A percentile compares a stretch with the other conserved stretches of the same genome.
phyloP scores from a whole-genome alignment of 2,113 vertebrate genomes.

The Malurus cyaneus region DNA sequence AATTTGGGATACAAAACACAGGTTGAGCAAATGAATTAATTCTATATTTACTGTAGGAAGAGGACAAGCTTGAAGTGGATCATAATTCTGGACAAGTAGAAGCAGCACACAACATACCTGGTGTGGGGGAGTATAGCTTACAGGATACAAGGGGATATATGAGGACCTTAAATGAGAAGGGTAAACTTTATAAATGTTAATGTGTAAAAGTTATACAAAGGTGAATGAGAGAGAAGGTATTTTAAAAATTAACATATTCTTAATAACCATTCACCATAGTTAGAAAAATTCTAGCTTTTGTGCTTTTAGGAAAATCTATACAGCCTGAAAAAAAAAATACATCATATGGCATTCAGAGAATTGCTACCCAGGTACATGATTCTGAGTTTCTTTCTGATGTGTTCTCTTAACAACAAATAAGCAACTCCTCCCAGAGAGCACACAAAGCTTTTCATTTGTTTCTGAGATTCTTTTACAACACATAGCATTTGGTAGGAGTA shows the following conservation, averaged over 20 bases:
- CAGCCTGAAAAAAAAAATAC: no score
- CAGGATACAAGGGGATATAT: background rate
- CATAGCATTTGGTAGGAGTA: background rate
- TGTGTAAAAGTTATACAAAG: background rate
- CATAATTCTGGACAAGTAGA: background rate
- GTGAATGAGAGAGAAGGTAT: background rate
- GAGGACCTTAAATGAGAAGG: background rate
- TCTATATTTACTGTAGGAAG: background rate
- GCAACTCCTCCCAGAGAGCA: rapidly evolving
- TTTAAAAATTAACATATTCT: background rate
- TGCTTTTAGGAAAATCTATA: background rate
- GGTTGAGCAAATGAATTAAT: background rate
- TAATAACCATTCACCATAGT: background rate
- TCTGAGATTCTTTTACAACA: background rate
- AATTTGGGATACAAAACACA: background rate
- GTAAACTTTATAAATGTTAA: background rate
- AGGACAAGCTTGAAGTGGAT: background rate
- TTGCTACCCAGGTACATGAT: background rate
- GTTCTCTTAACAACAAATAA: background rate
- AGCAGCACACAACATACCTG: background rate
- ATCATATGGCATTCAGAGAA: background rate
- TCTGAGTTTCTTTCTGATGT: background rate
- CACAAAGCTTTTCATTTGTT: background rate
- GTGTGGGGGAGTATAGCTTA: rapidly evolving
- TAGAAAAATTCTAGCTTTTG: background rate